phyloP scores from a whole-genome alignment of 2,888 invertebrate genomes.

The Drosophila lutescens region DNA sequence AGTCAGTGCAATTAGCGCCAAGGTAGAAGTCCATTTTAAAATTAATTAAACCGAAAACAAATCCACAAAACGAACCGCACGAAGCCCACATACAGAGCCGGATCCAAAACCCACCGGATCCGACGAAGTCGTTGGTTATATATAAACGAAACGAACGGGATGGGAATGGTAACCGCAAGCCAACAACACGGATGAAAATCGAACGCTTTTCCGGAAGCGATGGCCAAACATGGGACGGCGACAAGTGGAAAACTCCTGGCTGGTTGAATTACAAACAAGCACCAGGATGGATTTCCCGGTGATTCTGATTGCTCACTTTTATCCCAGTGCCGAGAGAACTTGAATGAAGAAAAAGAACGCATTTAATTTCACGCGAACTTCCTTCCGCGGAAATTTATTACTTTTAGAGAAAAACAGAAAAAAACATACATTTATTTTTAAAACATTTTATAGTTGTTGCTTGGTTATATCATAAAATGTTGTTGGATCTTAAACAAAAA shows the following conservation, averaged over 20 bases:
- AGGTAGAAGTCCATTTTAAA: constrained; percentile 53
- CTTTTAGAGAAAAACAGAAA: neutral
- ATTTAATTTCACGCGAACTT: constrained; percentile 12
- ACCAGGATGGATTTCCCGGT: constrained; percentile 22
- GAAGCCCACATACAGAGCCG: constrained; percentile 22
- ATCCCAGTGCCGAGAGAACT: neutral
- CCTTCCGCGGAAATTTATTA: neutral
- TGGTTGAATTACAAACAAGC: constrained; percentile 32
- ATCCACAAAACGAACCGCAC: constrained; percentile 50
- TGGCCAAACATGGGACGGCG: constrained; percentile 20
- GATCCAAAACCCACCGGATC: neutral
- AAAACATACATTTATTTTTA: neutral
- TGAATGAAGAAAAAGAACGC: neutral
- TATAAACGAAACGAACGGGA: neutral
- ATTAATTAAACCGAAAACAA: constrained; percentile 53
- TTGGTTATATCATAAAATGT: neutral
- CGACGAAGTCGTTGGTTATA: neutral
- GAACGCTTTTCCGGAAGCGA: constrained; percentile 35
- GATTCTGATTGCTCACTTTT: constrained; percentile 30
- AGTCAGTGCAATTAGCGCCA: constrained; percentile 50
- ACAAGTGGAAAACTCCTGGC: constrained; percentile 19
- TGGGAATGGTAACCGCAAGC: constrained; percentile 15
- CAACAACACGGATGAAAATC: constrained; percentile 26
- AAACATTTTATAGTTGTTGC: too few relatives aligned
- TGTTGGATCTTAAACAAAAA: too few relatives aligned